Conservation (phyloP, 2,888 invertebrate genomes). For the Scotopteryx bipunctaria region DNA sequence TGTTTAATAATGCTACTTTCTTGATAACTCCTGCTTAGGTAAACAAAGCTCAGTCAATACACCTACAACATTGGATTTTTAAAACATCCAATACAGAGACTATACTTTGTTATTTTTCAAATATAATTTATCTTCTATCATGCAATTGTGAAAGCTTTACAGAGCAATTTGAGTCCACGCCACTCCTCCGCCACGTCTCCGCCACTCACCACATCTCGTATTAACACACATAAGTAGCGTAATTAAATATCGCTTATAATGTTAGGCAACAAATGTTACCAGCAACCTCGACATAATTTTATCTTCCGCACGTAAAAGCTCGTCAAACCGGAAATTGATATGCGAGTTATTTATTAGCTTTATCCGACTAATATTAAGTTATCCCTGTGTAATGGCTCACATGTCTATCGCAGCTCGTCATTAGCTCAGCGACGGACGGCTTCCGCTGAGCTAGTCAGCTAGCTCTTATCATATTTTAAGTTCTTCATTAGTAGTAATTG, state of each 20-base stretch:
- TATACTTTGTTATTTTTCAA: too few relatives aligned
- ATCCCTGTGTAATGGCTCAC: conserved; percentile 12
- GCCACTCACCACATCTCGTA: too few relatives aligned
- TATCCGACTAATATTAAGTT: conserved; percentile 7
- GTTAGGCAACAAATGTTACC: neutral
- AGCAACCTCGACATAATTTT: neutral
- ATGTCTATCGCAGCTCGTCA: conserved; percentile 36
- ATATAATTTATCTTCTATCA: too few relatives aligned
- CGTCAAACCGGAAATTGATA: conserved; percentile 2
- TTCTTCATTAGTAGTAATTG: conserved; percentile 83
- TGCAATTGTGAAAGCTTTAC: too few relatives aligned
- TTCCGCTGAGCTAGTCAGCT: conserved; percentile 60
- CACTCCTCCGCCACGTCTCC: too few relatives aligned
- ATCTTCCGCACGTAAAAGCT: neutral
- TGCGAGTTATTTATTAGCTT: neutral
- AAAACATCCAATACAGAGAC: too few relatives aligned
- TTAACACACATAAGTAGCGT: neutral
- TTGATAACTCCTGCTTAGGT: too few relatives aligned
- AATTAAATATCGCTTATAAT: neutral
- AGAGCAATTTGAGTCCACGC: too few relatives aligned
- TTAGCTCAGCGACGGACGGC: conserved; percentile 46
- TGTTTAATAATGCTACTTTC: too few relatives aligned
- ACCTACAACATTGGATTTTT: too few relatives aligned
- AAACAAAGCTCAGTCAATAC: too few relatives aligned
- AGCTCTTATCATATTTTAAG: conserved; percentile 83